These are phyloP conservation scores for Pristionchus exspectatus DNA, from an alignment of 2,888 invertebrate species.

Conservation along the genomic window DNA sequence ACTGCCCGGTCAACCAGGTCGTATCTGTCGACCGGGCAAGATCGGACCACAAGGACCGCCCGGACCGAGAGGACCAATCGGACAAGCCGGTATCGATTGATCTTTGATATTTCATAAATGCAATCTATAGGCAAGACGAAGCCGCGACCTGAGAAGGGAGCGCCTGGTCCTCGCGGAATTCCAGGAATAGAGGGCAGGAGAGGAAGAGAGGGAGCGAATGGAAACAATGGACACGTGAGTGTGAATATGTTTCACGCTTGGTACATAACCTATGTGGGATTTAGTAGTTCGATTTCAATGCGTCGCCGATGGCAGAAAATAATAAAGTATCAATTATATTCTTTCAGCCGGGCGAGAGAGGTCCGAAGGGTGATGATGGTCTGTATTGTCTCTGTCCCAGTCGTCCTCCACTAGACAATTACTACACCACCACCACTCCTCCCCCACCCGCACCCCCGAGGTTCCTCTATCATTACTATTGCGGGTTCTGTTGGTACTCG, in stretches of 20 bases:
- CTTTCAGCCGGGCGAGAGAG: background rate
- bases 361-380: background rate
- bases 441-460: background rate
- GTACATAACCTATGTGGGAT: no score
- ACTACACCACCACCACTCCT: conserved; percentile 33
- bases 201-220: conserved; percentile 31
- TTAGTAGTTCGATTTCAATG: no score
- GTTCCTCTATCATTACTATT: conserved; percentile 35
- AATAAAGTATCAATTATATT: background rate
- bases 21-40: background rate
- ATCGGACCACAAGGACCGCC: background rate
- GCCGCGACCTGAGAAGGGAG: background rate
- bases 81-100: background rate
- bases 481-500: conserved; percentile 10
- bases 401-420: conserved; percentile 25
- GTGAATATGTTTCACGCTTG: no score
- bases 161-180: background rate
- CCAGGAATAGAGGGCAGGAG: conserved; percentile 28
- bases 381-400: conserved; percentile 44
- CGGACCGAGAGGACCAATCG: background rate
- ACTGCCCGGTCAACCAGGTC: background rate
- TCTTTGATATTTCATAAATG: background rate
- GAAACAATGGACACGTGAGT: background rate
- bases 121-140: background rate
- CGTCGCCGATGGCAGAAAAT: no score